Conservation (phyloP, 2,113 vertebrate genomes). For the Microtus richardsoni region DNA sequence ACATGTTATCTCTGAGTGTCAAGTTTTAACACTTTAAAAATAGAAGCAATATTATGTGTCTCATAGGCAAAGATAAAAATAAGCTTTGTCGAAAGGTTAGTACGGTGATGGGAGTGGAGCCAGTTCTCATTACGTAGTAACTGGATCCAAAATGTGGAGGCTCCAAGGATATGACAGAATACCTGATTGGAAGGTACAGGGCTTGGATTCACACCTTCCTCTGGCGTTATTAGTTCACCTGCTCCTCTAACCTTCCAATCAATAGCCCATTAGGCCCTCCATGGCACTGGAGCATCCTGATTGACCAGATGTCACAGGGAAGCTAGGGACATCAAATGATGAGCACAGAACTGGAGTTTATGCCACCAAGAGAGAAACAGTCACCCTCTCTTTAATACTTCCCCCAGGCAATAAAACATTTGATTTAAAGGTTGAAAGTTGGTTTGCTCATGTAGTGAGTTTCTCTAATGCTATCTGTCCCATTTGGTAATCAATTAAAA, state of each 20-base stretch:
- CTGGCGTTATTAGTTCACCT: neutral
- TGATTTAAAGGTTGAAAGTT: constrained; percentile 29
- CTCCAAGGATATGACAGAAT: neutral
- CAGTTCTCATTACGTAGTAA: neutral
- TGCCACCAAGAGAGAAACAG: neutral
- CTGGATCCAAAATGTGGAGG: neutral
- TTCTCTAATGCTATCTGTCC: neutral
- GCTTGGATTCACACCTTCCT: neutral
- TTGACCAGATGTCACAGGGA: neutral
- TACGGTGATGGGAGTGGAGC: neutral
- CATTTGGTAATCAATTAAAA: neutral
- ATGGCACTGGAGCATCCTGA: neutral
- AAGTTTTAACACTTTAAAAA: neutral
- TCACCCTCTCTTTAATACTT: neutral
- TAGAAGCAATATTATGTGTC: neutral
- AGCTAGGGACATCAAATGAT: neutral
- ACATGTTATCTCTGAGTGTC: neutral
- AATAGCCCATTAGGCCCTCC: constrained; percentile 6
- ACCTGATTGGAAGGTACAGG: neutral
- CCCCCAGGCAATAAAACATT: neutral
- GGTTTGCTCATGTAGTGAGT: neutral
- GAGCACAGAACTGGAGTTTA: neutral
- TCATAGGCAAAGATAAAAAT: constrained; percentile 24
- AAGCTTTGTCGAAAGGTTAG: neutral
- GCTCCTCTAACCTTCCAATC: constrained; percentile 31